Evolutionary conservation across 2,888 invertebrate species (phyloP), one percentile per base, ranked within the genome.

Genomic region (Pherbina coryleti): DNA sequence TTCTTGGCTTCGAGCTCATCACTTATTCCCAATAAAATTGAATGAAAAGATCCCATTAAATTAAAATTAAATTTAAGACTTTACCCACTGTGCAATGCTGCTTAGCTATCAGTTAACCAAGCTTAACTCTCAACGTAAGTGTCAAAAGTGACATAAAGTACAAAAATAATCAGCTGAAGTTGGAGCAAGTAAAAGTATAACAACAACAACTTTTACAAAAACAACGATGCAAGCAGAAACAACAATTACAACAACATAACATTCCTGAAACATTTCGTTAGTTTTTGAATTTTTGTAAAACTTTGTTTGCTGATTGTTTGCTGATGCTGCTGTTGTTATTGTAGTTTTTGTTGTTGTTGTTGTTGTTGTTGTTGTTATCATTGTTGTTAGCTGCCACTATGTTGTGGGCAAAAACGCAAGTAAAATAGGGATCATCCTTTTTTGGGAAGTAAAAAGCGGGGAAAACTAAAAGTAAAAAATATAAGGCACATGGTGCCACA

Each of bases 141-240:
- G 69, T 69, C 69, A 69, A 51, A 69, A 69, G 17, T 69, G 69
- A 69, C 69, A 69, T 51, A 25, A 69, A 69, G 19, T 69, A 49
- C 19, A 51, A 51, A 22, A 49, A 49, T 19, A 66, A 60, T 60
- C 2, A 60, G 55, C 19, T 11, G 5, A 2, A 19, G 2, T 22
- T 7, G 22, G 3, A 55, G 22, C 19, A 55, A 55, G 22, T 22
- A 5, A n/a, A 55, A 19, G 22, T 22, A 55, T 22, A 55, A 55
- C 19, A 55, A 55, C 19, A 55, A 55, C 8, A 37, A 37, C 55
- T 8, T 37, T 37, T 37, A 8, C 1, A 1, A 5, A 37, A 8
- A 37, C 37, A 37, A 37, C 37, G 14, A 44, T 7, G 1, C 2
- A 3, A 44, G 14, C 14, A 8, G 37, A 37, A 44, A 44, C 11